Evolutionary conservation across 2,797 vertebrate genomes (phyloP).

Genomic region (Urosaurus nigricauda): DNA sequence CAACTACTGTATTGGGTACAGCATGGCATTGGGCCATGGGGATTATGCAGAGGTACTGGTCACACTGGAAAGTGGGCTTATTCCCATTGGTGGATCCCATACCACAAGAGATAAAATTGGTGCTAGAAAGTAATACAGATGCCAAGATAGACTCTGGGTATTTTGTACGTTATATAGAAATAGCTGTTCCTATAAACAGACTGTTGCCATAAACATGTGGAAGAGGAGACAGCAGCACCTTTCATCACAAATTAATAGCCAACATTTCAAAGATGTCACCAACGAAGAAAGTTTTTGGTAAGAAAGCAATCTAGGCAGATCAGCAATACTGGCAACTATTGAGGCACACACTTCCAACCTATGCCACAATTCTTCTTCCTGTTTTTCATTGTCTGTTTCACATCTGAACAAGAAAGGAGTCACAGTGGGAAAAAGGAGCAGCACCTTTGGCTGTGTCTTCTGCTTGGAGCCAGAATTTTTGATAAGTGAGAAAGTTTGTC

Average conservation of each 20-base stretch:
- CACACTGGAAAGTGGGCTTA: too few species aligned
- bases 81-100: too few species aligned
- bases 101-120: too few species aligned
- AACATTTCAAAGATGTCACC: not conserved
- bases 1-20: too few species aligned
- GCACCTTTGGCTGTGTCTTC: too few species aligned
- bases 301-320: not conserved
- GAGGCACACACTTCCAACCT: not conserved
- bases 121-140: not conserved
- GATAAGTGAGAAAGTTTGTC: not conserved
- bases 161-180: not conserved
- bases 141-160: not conserved
- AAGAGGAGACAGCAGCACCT: not conserved
- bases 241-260: not conserved
- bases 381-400: not conserved
- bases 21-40: too few species aligned
- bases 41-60: too few species aligned
- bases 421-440: not conserved
- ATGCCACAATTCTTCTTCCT: not conserved
- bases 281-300: not conserved
- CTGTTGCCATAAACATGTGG: not conserved
- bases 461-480: not conserved
- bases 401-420: not conserved
- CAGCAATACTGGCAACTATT: not conserved
- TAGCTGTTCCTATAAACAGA: not conserved